Base-by-base conservation (phyloP, 1,140 invertebrate genomes). In the Pomacea maculata region DNA sequence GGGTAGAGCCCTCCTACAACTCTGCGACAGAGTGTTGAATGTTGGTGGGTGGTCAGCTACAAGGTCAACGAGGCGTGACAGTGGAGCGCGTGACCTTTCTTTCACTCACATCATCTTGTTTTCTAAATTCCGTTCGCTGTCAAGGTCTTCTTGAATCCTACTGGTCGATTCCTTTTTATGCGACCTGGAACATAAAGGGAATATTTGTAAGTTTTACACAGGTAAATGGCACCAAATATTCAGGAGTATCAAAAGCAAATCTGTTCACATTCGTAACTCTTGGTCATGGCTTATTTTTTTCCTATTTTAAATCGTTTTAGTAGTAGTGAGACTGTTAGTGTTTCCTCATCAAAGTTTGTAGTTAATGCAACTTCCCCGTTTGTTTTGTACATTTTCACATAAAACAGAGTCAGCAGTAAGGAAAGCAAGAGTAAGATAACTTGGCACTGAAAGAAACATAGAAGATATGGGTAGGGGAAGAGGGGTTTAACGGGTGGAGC, bases 71-170 rank as follows among this genome's bases (percentile, higher is more conserved):
- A 45, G 34, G 34, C 34, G 34, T 45, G 11, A 61, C 57, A 6
- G 57, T 4, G 15, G 57, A 61, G 11, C 57, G 15, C 57, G 57
- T 61, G 57, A 61, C 57, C 15, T 61, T 17, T 61, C 11, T 52
- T 34, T 29, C 68, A 78, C 77, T 78, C 14, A 78, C 77, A 57
- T 64, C 67, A 71, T 78, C 78, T 81, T 79, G 75, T 80, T 85
- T 19, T 83, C 82, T n/a, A 85, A 17, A 54, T 76, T 64, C 65
- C 70, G 77, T 61, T 85, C 75, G 52, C 76, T 73, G 52, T 72
- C 72, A 25, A 85, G 57, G 75, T 83, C 82, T 34, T 81, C 80
- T 14, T 55, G 52, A 9, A 83, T 85, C 63, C 82, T 70, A 21
- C 54, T 67, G 17, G 64, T 71, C 19, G 29, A 78, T 72, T 83